Base-by-base conservation (phyloP, 2,888 invertebrate species). In the Drosophila macrospina region DNA sequence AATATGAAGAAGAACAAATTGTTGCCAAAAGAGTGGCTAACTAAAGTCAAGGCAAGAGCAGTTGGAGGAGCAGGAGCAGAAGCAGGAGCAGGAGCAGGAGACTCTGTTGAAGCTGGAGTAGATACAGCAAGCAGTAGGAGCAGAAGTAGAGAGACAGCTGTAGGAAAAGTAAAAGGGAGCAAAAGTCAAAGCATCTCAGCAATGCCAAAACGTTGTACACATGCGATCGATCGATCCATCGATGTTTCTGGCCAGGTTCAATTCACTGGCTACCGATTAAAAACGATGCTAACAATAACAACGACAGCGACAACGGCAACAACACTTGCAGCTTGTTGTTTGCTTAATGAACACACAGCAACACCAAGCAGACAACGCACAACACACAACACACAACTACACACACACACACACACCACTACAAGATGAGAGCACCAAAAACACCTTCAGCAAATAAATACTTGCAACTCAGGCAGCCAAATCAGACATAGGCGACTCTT, bases 361-460 rank as follows among this genome's bases (percentile, higher is more conserved):
- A n/a, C 61, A 63, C 32, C 32, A 32, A 32, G 7, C 51, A 48
- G 32, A 60, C 75, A 62, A 67, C 69, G 72, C 67, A 69, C 56
- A 48, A 80, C 74, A 72, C 54, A 48, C 39, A 55, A 30, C 28
- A 32, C n/a, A 42, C n/a, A 34, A 34, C n/a, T 7, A 7, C 28
- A 28, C 6, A 5, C 2, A 20, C 45, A 34, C 20, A 42, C 41
- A 39, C 37, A 11, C 7, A 15, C 10, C n/a, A 36, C 13, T 13
- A n/a, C 15, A 32, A 51, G 26, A 32, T 16, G 24, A 44, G 56
- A 71, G 57, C 66, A 74, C 51, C 64, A 70, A 76, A 69, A 86
- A 80, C 88, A 88, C 83, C 84, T 88, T 88, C 62, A 72, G 66
- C 75, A 85, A 87, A 81, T 74, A 85, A 87, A 81, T 74, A 86